Percentiles rank a stretch among this genome's conserved stretches.
Evolutionary conservation across 2,797 vertebrate genomes (phyloP).

Genomic region (Chiroxiphia lanceolata): DNA sequence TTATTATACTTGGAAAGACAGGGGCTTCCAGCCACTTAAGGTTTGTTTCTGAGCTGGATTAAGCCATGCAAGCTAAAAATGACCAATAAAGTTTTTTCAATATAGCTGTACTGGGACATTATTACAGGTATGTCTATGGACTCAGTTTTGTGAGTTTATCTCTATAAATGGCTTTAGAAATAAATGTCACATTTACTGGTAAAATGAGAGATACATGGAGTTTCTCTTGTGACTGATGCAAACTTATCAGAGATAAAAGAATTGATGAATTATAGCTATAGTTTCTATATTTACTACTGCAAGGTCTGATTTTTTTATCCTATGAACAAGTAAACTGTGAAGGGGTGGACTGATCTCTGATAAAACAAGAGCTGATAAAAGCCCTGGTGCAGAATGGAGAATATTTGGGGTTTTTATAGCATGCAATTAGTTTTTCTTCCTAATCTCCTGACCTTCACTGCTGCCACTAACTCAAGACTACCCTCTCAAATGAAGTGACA

Average conservation of each 20-base stretch:
- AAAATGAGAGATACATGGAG: conserved; percentile 26
- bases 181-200: conserved; percentile 17
- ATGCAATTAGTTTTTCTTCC: conserved; percentile 54
- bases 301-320: conserved; percentile 57
- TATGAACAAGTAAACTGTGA: conserved; percentile 55
- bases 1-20: neutral
- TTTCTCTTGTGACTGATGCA: conserved; percentile 39
- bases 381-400: conserved; percentile 39
- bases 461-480: conserved; percentile 54
- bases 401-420: conserved; percentile 52
- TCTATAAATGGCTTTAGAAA: conserved; percentile 25
- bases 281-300: conserved; percentile 61
- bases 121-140: neutral
- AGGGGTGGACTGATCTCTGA: conserved; percentile 59
- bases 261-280: conserved; percentile 50
- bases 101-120: neutral
- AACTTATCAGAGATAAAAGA: conserved; percentile 52
- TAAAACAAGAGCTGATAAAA: conserved; percentile 59
- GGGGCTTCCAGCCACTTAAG: neutral
- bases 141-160: conserved; percentile 11
- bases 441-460: conserved; percentile 66
- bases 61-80: neutral
- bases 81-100: neutral
- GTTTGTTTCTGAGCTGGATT: neutral
- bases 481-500: conserved; percentile 24